These are phyloP conservation scores for Aleiodes sp. DNA, from an alignment of 1,140 invertebrate species.

Conservation along the genomic window DNA sequence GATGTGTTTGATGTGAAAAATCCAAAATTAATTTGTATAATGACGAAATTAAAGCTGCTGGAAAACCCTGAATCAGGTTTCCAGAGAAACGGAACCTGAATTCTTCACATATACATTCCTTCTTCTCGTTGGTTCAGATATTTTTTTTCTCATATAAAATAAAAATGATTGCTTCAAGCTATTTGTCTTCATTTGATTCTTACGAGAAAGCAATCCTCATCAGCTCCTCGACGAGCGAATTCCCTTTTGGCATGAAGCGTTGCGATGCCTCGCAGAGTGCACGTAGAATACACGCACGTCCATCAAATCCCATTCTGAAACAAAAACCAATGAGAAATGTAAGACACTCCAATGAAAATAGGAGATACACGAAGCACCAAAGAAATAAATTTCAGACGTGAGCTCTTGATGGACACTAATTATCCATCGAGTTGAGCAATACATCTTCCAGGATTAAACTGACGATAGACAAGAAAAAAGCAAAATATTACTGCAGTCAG, in stretches of 20 bases:
- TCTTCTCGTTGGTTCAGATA: background rate
- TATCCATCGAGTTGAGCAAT: background rate
- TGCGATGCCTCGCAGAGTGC: slow-evolving; percentile 77
- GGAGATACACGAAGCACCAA: too few species aligned
- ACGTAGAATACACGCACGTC: slow-evolving; percentile 72
- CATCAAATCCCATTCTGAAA: slow-evolving; percentile 76
- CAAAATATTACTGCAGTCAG: background rate
- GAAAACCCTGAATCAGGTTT: too few species aligned
- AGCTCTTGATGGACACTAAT: background rate
- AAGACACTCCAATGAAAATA: too few species aligned
- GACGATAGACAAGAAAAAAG: background rate
- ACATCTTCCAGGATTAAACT: slow-evolving; percentile 6
- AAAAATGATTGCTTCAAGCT: too few species aligned
- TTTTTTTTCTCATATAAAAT: too few species aligned
- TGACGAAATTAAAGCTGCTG: too few species aligned
- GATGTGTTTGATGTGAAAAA: too few species aligned
- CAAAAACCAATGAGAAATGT: slow-evolving; percentile 19
- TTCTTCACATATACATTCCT: background rate
- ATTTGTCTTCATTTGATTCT: slow-evolving; percentile 50
- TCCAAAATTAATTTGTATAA: too few species aligned
- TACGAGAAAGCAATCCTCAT: slow-evolving; percentile 76
- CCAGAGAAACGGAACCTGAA: too few species aligned
- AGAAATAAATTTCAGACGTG: too few species aligned
- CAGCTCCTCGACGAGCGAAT: slow-evolving; percentile 77
- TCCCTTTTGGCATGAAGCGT: slow-evolving; percentile 69